These are phyloP conservation scores for Leptinotarsa juncta DNA, from an alignment of 2,888 invertebrate genomes.

Conservation along the genomic window DNA sequence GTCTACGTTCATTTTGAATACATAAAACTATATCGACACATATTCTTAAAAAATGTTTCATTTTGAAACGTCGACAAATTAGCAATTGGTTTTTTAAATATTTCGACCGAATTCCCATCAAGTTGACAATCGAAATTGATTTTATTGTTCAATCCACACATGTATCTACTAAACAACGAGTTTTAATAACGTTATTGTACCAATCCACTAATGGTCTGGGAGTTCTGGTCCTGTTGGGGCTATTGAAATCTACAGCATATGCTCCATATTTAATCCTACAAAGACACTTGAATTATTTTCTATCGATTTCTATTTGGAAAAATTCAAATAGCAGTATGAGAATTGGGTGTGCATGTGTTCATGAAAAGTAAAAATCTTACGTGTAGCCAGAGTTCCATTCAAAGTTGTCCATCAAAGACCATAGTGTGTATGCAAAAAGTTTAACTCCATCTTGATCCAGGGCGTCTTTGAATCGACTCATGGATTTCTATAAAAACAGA, in stretches of 20 bases:
- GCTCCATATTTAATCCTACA: slow-evolving; percentile 76
- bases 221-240: slow-evolving; percentile 70
- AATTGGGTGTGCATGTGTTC: not conserved
- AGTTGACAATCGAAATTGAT: not conserved
- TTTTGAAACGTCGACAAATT: no score
- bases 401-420: slow-evolving; percentile 27
- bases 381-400: slow-evolving; percentile 33
- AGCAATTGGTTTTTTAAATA: no score
- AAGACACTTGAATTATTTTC: no score
- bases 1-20: no score
- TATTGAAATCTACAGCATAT: slow-evolving; percentile 75
- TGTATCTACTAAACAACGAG: slow-evolving; percentile 48
- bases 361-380: slow-evolving; percentile 60
- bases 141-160: slow-evolving; percentile 31
- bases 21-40: no score
- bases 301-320: no score
- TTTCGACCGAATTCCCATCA: no score
- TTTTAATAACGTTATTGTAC: slow-evolving; percentile 69
- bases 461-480: slow-evolving; percentile 30
- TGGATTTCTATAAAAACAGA: slow-evolving; percentile 22
- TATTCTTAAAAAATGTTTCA: no score
- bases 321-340: slow-evolving; percentile 49
- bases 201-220: slow-evolving; percentile 73
- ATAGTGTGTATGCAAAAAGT: slow-evolving; percentile 31
- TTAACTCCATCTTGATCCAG: slow-evolving; percentile 31